These are phyloP conservation scores for Terebella lapidaria DNA, from an alignment of 2,888 invertebrate genomes.

Conservation along the genomic window DNA sequence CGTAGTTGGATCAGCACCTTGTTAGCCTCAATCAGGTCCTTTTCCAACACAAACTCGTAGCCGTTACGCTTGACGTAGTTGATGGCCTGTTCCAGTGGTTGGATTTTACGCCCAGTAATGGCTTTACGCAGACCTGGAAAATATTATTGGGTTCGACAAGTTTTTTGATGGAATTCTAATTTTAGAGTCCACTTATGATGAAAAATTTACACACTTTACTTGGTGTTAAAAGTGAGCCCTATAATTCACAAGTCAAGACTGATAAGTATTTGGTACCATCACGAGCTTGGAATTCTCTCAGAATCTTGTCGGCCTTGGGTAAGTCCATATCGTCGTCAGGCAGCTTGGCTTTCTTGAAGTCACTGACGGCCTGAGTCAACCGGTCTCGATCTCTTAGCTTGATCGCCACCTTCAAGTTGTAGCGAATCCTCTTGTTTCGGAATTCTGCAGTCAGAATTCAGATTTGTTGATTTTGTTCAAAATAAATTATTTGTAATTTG, in stretches of 20 bases:
- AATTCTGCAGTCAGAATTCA: constrained; percentile 49
- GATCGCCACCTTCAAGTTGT: constrained; percentile 69
- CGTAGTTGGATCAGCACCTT: constrained; percentile 29
- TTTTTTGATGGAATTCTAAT: too few species aligned
- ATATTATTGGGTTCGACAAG: too few species aligned
- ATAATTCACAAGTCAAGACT: too few species aligned
- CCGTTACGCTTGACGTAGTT: constrained; percentile 40
- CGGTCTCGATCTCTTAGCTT: constrained; percentile 37
- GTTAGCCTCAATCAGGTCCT: constrained; percentile 41
- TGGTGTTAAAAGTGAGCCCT: too few species aligned
- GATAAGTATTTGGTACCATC: constrained; percentile 34
- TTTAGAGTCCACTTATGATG: neutral
- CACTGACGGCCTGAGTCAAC: constrained; percentile 39
- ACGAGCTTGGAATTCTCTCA: constrained; percentile 38
- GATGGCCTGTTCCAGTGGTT: constrained; percentile 43
- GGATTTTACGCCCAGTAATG: constrained; percentile 38
- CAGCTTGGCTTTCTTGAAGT: constrained; percentile 44
- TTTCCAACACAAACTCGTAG: constrained; percentile 35
- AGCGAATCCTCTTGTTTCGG: constrained; percentile 74
- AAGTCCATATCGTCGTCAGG: constrained; percentile 48
- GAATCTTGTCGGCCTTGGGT: constrained; percentile 39
- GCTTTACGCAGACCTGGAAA: constrained; percentile 39
- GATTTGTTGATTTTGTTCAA: too few species aligned
- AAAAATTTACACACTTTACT: neutral
- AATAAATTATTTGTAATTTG: too few species aligned